These are phyloP conservation scores for Drosophila pandora DNA, from an alignment of 1,140 invertebrate species.

Conservation along the genomic window DNA sequence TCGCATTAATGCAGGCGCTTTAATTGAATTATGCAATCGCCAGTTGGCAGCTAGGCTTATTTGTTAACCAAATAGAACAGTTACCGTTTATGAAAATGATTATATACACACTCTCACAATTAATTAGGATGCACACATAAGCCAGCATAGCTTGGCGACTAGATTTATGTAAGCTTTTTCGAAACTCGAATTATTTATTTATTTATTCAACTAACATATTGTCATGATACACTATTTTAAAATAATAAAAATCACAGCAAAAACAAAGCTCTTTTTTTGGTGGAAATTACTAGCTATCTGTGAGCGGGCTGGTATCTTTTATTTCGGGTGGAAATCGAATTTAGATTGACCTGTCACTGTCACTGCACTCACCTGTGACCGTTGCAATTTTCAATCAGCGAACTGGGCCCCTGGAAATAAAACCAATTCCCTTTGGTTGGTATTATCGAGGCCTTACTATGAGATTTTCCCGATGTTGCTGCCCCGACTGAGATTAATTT, in stretches of 20 bases:
- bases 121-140: conserved; percentile 38
- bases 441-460: conserved; percentile 24
- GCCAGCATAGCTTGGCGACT: conserved; percentile 11
- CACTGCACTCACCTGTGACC: conserved; percentile 67
- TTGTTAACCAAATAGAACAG: conserved; percentile 61
- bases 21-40: conserved; percentile 62
- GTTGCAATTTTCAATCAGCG: conserved; percentile 62
- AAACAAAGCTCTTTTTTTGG: conserved; percentile 9
- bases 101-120: conserved; percentile 44
- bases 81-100: conserved; percentile 45
- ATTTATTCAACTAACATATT: conserved; percentile 81
- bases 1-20: conserved; percentile 48
- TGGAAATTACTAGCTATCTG: conserved; percentile 9
- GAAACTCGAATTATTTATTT: conserved; percentile 71
- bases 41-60: conserved; percentile 46
- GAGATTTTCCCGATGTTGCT: conserved; percentile 17
- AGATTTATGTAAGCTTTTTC: conserved; percentile 56
- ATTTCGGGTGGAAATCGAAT: conserved; percentile 19
- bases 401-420: neutral
- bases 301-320: neutral
- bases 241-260: conserved; percentile 63
- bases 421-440: neutral
- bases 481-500: conserved; percentile 71
- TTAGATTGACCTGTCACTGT: conserved; percentile 74
- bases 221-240: conserved; percentile 63